phyloP scores from a whole-genome alignment of 2,888 invertebrate genomes.

The Pogonocherus hispidulus region DNA sequence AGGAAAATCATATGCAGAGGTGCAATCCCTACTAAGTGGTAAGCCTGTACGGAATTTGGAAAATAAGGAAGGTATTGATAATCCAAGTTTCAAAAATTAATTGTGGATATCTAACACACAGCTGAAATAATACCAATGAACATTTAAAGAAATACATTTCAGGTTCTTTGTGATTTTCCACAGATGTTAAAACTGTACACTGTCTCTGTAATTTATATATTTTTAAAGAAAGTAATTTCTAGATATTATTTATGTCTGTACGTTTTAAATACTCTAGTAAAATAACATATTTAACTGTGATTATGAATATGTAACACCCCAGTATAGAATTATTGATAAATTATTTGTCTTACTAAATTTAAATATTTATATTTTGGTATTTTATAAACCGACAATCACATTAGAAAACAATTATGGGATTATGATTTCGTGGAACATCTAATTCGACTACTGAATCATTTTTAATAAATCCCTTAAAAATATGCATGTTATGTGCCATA shows the following conservation, averaged over 20 bases:
- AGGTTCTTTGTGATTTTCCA: background rate
- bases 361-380: background rate
- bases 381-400: background rate
- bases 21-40: conserved; percentile 51
- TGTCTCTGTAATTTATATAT: background rate
- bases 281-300: background rate
- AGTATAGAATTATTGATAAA: background rate
- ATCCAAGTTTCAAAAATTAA: conserved; percentile 49
- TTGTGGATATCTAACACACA: background rate
- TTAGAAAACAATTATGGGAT: background rate
- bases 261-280: background rate
- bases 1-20: conserved; percentile 70
- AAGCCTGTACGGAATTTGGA: background rate
- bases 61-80: conserved; percentile 50
- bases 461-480: background rate
- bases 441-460: background rate
- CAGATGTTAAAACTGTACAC: background rate
- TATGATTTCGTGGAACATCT: too few relatives aligned
- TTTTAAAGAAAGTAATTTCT: background rate
- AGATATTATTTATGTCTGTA: background rate
- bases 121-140: background rate
- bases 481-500: background rate
- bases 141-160: background rate
- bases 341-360: background rate
- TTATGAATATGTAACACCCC: too few relatives aligned